phyloP scores from a whole-genome alignment of 1,140 invertebrate species.

The Paramacrobiotus metropolitanus region DNA sequence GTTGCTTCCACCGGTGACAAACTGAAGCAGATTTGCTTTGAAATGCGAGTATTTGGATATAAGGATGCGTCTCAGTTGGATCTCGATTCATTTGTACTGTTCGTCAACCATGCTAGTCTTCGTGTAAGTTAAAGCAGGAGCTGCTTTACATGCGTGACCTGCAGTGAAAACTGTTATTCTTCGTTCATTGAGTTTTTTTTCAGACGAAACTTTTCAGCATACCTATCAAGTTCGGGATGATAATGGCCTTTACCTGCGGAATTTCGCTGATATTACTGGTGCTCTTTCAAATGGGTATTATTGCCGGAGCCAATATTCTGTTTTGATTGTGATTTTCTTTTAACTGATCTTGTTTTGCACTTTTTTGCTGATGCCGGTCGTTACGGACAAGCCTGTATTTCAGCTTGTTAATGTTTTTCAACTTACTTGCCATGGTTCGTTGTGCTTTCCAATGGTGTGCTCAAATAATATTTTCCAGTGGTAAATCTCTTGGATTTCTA shows the following conservation, averaged over 20 bases:
- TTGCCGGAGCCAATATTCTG: neutral
- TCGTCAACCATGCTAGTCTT: constrained; percentile 18
- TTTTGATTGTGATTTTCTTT: neutral
- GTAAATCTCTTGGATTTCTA: no score
- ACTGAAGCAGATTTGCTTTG: constrained; percentile 21
- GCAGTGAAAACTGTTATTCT: neutral
- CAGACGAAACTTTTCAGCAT: constrained; percentile 24
- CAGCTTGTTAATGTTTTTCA: no score
- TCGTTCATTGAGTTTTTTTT: constrained; percentile 12
- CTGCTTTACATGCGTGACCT: neutral
- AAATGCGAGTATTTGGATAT: constrained; percentile 24
- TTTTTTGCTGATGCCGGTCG: no score
- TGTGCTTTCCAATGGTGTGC: no score
- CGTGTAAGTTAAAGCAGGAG: constrained; percentile 18
- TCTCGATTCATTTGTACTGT: constrained; percentile 23
- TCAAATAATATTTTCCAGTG: no score
- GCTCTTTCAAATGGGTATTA: constrained; percentile 5
- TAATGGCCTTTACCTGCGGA: constrained; percentile 10
- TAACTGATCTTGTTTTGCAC: neutral
- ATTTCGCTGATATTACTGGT: constrained; percentile 5
- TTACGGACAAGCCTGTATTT: no score
- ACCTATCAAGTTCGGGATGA: constrained; percentile 17
- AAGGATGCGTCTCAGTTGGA: constrained; percentile 19
- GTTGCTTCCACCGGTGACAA: constrained; percentile 20
- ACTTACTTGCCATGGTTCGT: no score